phyloP scores from a whole-genome alignment of 2,797 vertebrate genomes.

The Centropyge bicolor region DNA sequence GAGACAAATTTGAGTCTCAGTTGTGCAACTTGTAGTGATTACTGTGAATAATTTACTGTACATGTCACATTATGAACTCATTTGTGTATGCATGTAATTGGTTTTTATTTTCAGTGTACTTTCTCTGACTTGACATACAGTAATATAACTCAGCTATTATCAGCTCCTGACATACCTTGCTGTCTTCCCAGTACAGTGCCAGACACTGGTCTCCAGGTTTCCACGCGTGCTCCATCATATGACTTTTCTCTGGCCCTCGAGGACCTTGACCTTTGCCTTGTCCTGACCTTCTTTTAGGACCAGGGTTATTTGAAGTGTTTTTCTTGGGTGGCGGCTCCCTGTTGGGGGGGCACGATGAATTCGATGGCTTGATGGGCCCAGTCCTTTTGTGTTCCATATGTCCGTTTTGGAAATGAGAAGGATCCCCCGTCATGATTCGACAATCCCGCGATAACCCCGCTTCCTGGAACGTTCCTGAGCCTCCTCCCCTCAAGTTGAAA shows the following conservation, averaged over 20 bases:
- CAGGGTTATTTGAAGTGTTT: constrained; percentile 85
- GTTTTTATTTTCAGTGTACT: neutral
- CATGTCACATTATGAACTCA: neutral
- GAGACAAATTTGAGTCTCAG: neutral
- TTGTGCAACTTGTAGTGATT: neutral
- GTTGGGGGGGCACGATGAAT: constrained; percentile 67
- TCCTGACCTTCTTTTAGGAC: constrained; percentile 91
- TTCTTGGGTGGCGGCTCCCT: constrained; percentile 85
- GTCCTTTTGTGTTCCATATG: constrained; percentile 90
- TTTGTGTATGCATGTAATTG: neutral
- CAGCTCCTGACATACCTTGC: constrained; percentile 88
- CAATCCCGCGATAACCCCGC: constrained; percentile 76
- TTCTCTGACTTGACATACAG: neutral
- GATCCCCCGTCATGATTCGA: constrained; percentile 54
- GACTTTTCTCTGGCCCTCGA: constrained; percentile 82
- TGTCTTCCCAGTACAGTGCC: constrained; percentile 98
- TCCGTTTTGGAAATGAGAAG: constrained; percentile 90
- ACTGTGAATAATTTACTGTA: neutral
- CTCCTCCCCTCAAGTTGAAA: constrained; percentile 85
- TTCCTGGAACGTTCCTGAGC: constrained; percentile 75
- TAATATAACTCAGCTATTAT: neutral
- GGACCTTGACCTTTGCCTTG: constrained; percentile 85
- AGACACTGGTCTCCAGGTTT: constrained; percentile 96
- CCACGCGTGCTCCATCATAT: constrained; percentile 82
- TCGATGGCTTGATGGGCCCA: constrained; percentile 91